These are phyloP conservation scores for Nettapus auritus DNA, from an alignment of 2,113 vertebrate species.

Conservation along the genomic window DNA sequence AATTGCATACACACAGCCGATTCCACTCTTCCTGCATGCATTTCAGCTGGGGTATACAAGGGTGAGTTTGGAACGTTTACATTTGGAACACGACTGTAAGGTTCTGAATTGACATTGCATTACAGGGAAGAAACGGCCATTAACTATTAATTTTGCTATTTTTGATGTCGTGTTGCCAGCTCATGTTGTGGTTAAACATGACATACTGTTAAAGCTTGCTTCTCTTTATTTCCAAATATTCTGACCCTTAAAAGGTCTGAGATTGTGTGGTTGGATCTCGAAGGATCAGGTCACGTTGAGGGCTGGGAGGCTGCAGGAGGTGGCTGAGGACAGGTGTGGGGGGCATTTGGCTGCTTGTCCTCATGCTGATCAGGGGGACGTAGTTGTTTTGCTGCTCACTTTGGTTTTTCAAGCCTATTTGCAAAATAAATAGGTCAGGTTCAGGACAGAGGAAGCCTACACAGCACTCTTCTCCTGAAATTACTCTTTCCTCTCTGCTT, in stretches of 20 bases:
- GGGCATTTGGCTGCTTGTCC: neutral
- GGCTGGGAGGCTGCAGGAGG: neutral
- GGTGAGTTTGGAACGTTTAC: neutral
- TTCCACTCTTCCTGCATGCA: neutral
- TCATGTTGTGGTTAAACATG: neutral
- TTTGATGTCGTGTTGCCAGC: neutral
- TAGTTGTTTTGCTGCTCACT: neutral
- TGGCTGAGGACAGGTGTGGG: neutral
- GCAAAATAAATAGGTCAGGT: neutral
- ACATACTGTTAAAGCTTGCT: neutral
- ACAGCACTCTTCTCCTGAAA: neutral
- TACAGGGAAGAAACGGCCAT: neutral
- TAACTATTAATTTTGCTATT: neutral
- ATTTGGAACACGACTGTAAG: neutral
- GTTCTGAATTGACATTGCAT: neutral
- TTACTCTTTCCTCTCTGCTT: neutral
- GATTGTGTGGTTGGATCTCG: neutral
- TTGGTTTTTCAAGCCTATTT: neutral
- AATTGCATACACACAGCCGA: fast-evolving
- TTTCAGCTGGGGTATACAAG: neutral
- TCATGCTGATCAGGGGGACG: neutral
- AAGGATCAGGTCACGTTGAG: neutral
- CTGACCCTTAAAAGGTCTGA: neutral
- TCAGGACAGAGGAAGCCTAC: neutral
- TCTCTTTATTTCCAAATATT: neutral